Evolutionary conservation across 2,113 vertebrate species (phyloP).

Genomic region (Heterochromis multidens): DNA sequence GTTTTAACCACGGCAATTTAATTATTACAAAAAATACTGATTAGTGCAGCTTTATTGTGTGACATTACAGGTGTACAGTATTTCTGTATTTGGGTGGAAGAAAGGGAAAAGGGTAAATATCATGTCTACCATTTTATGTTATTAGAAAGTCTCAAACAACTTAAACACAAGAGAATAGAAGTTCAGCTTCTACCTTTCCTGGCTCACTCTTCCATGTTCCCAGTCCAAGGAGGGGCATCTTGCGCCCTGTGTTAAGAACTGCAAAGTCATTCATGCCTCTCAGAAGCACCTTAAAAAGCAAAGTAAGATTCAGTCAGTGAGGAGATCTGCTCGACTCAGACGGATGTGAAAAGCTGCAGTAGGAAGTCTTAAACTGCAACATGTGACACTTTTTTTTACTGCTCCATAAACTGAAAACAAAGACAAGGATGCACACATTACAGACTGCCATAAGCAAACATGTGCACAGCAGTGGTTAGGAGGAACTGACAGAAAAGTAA

Average conservation of each 20-base stretch:
- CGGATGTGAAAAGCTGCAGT: background rate
- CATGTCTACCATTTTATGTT: background rate
- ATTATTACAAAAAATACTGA: background rate
- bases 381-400: too few relatives aligned
- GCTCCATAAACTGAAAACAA: background rate
- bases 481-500: background rate
- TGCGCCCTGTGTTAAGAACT: conserved; percentile 85
- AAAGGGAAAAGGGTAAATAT: background rate
- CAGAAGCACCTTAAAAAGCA: conserved; percentile 69
- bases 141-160: background rate
- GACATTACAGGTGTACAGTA: background rate
- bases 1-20: background rate
- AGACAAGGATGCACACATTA: background rate
- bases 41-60: background rate
- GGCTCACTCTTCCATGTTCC: conserved; percentile 95
- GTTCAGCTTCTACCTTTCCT: conserved; percentile 81
- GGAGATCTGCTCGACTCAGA: background rate
- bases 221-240: conserved; percentile 92
- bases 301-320: background rate
- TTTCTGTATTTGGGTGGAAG: too few relatives aligned
- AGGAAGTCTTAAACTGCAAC: background rate
- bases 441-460: too few relatives aligned
- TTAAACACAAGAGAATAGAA: background rate
- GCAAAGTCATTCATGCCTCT: conserved; percentile 73
- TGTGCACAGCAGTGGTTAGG: background rate